These are phyloP conservation scores for Neofelis nebulosa DNA, from an alignment of 2,113 vertebrate species.

Conservation along the genomic window DNA sequence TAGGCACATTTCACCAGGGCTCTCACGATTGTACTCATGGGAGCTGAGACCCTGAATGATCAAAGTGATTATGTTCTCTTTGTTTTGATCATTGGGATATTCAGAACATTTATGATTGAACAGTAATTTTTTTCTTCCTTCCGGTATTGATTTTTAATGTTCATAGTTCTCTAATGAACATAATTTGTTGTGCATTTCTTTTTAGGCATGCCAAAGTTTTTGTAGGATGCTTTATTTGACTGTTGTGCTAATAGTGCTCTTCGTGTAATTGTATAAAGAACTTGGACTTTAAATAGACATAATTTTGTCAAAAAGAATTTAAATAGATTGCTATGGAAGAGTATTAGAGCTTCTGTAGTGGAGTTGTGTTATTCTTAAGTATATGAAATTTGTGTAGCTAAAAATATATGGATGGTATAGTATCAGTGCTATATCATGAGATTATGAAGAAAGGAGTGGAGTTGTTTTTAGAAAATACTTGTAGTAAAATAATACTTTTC, in stretches of 20 bases:
- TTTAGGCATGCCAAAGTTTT: neutral
- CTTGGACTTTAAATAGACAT: constrained; percentile 13
- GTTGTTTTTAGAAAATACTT: neutral
- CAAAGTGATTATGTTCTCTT: neutral
- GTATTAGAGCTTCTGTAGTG: neutral
- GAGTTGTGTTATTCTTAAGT: neutral
- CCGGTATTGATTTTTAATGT: neutral
- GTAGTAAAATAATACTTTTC: neutral
- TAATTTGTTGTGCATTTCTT: neutral
- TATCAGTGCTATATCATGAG: neutral
- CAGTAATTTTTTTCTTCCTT: neutral
- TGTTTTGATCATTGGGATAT: neutral
- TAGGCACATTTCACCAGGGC: neutral
- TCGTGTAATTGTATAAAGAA: neutral
- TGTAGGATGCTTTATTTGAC: neutral
- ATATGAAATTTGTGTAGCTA: neutral
- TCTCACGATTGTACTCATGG: neutral
- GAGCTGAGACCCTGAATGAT: neutral
- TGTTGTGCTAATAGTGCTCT: neutral
- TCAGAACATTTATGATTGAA: neutral
- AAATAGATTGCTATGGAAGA: neutral
- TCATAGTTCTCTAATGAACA: neutral
- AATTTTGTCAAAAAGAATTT: neutral
- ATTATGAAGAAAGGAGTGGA: neutral
- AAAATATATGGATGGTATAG: neutral